Conservation (phyloP, 2,888 invertebrate species). For the Volucella zonaria region DNA sequence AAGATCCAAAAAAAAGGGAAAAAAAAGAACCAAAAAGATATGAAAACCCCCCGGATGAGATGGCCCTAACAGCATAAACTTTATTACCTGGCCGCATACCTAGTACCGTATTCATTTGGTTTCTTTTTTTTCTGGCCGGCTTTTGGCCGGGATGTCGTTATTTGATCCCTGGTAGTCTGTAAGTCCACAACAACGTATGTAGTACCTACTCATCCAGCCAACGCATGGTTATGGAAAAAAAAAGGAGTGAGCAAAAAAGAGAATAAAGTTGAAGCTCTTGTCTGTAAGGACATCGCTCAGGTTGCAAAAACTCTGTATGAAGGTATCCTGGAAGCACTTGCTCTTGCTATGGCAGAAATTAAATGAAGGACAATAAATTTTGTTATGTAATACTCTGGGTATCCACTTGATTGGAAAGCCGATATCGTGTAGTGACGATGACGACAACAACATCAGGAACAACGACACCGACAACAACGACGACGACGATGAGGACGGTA, state of each 20-base stretch:
- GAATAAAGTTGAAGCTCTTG: neutral
- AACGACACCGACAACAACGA: too few relatives aligned
- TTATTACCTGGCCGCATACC: conserved; percentile 55
- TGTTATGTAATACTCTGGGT: conserved; percentile 68
- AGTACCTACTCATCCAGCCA: neutral
- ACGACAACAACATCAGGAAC: neutral
- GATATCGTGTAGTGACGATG: conserved; percentile 51
- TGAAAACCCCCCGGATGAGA: conserved; percentile 1
- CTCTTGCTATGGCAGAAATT: conserved; percentile 51
- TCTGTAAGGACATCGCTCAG: conserved; percentile 41
- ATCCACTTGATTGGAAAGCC: conserved; percentile 69
- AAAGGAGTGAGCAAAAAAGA: neutral
- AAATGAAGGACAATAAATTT: conserved; percentile 72
- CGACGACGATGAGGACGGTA: conserved; percentile 13
- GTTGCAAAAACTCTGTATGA: conserved; percentile 25
- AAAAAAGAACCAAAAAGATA: neutral
- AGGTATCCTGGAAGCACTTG: conserved; percentile 6
- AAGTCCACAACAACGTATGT: conserved; percentile 36
- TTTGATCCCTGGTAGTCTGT: conserved; percentile 58
- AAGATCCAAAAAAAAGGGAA: neutral
- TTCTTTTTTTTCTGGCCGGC: conserved; percentile 21
- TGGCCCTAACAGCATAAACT: conserved; percentile 48
- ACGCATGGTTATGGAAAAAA: conserved; percentile 24
- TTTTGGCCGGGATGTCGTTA: conserved; percentile 46
- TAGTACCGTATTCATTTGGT: conserved; percentile 6